Base-by-base conservation (phyloP, 1,140 invertebrate species). In the Drosophila tsacasi region DNA sequence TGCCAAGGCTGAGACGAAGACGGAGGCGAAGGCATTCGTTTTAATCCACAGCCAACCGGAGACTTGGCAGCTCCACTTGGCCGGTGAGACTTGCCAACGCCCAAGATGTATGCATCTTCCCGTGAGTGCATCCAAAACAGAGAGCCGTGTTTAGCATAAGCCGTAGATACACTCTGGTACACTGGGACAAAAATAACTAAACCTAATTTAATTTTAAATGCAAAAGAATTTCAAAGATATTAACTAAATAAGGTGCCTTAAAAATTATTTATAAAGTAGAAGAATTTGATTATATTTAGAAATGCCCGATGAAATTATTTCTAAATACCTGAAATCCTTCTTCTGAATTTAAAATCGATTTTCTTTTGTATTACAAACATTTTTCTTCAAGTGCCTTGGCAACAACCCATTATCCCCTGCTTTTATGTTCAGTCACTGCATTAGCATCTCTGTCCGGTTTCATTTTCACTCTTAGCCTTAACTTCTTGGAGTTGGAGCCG, bases 401-500 rank as follows among this genome's bases (percentile, higher is more conserved):
- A 57, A 57, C 54, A 39, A 15, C 21, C 52, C 54, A 57, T 57
- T 57, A 57, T 57, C 23, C 25, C 68, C 30, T 15, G 13, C 58
- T 58, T 58, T 58, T 52, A 27, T 54, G 27, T 25, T 47, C 50
- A 58, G 55, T 66, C 58, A 75, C 52, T 27, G 54, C 63, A 61
- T 72, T 65, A 78, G 64, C 75, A 63, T 69, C 71, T 72, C 59
- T 68, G 64, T 60, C 69, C 30, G 44, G 65, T 62, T 57, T 77
- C 40, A 77, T 69, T 77, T 77, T 77, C 75, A 55, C 64, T 57
- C 57, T 65, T 57, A 61, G 61, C 64, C 61, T 73, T 66, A 87
- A 87, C 80, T 87, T 82, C 68, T 67, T 63, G 40, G 67, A 76
- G 75, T 67, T 65, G 79, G 55, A 44, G 27, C 54, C 57, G 37